Conservation (phyloP, 2,113 vertebrate species). For the Melospiza georgiana region DNA sequence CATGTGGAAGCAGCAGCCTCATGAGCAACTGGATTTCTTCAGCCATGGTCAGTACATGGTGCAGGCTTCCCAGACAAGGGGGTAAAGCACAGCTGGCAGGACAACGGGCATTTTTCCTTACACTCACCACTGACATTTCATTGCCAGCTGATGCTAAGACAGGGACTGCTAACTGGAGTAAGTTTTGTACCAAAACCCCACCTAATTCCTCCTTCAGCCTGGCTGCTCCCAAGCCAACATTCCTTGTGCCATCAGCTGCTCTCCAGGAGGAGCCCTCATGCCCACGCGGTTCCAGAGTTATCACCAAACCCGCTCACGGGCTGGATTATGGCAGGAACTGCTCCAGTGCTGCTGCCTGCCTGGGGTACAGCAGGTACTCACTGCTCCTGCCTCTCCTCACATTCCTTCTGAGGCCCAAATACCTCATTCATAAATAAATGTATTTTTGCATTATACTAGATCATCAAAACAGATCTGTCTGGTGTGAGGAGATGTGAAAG, state of each 20-base stretch:
- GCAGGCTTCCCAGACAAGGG: accelerated
- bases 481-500: neutral
- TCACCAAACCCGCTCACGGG: accelerated
- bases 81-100: neutral
- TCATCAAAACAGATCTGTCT: neutral
- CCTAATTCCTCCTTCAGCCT: neutral
- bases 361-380: neutral
- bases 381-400: neutral
- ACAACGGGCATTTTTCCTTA: neutral
- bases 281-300: accelerated
- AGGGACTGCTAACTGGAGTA: neutral
- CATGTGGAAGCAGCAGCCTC: neutral
- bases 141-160: neutral
- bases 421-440: neutral
- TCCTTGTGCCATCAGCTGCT: neutral
- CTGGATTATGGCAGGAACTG: accelerated
- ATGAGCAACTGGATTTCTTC: neutral
- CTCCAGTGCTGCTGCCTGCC: neutral
- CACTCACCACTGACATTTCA: neutral
- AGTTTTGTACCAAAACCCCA: neutral
- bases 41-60: accelerated
- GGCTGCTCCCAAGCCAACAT: neutral
- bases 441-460: neutral
- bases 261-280: accelerated
- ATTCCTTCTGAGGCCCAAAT: neutral